A percentile compares a stretch with the other conserved stretches of the same genome.
These are phyloP conservation scores for Noctua janthina DNA, from an alignment of 2,888 invertebrate genomes.

Conservation along the genomic window DNA sequence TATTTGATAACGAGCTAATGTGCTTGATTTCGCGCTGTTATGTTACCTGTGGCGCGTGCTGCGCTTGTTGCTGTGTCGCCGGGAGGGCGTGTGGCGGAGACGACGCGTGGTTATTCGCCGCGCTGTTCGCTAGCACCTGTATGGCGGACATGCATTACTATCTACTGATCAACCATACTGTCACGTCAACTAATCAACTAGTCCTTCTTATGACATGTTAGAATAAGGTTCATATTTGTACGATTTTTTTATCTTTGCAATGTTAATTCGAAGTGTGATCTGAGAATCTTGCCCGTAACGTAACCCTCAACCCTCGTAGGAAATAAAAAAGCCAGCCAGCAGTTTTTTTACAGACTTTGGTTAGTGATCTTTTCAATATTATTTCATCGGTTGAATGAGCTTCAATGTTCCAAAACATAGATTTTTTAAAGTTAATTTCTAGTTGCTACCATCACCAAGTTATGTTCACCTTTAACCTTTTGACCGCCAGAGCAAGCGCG, in stretches of 20 bases:
- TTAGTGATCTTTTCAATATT: background rate
- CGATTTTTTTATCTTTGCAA: background rate
- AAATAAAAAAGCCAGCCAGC: background rate
- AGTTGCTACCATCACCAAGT: no score
- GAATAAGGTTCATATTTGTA: background rate
- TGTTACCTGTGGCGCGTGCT: constrained; percentile 68
- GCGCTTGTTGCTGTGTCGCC: constrained; percentile 65
- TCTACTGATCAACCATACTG: background rate
- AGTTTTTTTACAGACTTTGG: no score
- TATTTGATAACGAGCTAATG: no score
- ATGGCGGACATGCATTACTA: background rate
- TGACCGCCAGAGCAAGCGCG: no score
- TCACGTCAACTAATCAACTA: background rate
- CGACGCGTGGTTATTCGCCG: constrained; percentile 79
- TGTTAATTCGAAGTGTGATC: background rate
- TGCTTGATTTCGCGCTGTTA: no score
- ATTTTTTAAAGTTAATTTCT: no score
- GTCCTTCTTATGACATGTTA: background rate
- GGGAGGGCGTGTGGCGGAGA: constrained; percentile 76
- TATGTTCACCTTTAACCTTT: no score
- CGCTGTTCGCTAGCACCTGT: constrained; percentile 88
- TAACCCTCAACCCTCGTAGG: background rate
- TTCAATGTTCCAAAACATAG: no score
- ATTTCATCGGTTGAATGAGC: no score
- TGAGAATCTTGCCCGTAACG: background rate